These are phyloP conservation scores for Gonatopus flavifemur DNA, from an alignment of 1,140 invertebrate species.

Conservation along the genomic window DNA sequence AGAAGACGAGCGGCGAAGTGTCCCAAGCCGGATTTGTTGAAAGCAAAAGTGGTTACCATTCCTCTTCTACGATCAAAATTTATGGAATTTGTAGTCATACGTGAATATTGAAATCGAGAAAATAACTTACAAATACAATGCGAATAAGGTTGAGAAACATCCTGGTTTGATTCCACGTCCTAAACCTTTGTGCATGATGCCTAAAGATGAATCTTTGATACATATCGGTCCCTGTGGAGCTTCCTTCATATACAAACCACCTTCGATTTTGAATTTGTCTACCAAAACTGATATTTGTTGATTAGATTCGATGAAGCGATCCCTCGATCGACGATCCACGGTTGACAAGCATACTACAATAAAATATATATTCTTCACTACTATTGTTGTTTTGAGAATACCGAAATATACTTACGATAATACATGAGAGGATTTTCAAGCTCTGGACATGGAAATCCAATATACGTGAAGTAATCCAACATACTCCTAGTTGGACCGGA, in stretches of 20 bases:
- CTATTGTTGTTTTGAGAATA: not conserved
- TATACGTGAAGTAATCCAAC: conserved; percentile 87
- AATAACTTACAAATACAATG: conserved; percentile 73
- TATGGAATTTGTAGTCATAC: not conserved
- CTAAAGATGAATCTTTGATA: conserved; percentile 42
- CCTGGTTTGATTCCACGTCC: conserved; percentile 66
- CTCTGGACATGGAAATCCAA: conserved; percentile 91
- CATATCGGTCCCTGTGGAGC: conserved; percentile 54
- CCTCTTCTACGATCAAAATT: conserved; percentile 62
- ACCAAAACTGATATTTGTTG: conserved; percentile 89
- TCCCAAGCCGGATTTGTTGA: conserved; percentile 71
- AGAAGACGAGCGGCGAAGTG: conserved; percentile 74
- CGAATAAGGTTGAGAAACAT: conserved; percentile 69
- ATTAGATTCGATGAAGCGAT: conserved; percentile 88
- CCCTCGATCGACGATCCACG: conserved; percentile 83
- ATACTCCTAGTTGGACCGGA: conserved; percentile 86
- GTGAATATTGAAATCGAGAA: not conserved
- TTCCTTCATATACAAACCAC: conserved; percentile 67
- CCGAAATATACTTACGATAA: conserved; percentile 70
- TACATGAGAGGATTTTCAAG: conserved; percentile 93
- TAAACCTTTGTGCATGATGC: conserved; percentile 45
- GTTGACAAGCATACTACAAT: conserved; percentile 85
- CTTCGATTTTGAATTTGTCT: conserved; percentile 87
- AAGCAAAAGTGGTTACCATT: conserved; percentile 74
- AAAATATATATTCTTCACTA: conserved; percentile 8